These are phyloP conservation scores for Fukomys damarensis DNA, from an alignment of 2,113 vertebrate species.

Conservation along the genomic window DNA sequence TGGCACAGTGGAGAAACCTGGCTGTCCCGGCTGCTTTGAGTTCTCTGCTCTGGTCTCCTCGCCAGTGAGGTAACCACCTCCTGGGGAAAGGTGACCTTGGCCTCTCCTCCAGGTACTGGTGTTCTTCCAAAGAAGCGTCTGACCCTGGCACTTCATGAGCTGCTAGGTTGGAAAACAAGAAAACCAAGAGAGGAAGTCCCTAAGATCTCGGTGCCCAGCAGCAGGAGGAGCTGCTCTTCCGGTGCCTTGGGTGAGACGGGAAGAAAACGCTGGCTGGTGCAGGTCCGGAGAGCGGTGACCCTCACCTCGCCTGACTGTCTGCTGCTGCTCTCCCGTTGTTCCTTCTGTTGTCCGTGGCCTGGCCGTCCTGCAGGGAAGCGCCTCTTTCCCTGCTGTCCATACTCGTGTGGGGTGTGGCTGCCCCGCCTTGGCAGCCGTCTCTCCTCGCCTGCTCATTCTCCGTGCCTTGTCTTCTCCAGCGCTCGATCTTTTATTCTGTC, in stretches of 20 bases:
- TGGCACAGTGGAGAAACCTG: conserved; percentile 37
- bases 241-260: background rate
- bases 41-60: conserved; percentile 20
- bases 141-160: conserved; percentile 48
- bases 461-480: too few relatives aligned
- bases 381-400: background rate
- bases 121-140: conserved; percentile 60
- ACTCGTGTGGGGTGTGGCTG: too few relatives aligned
- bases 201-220: accelerated
- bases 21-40: too few relatives aligned
- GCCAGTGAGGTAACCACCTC: background rate
- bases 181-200: background rate
- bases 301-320: background rate
- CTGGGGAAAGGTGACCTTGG: conserved; percentile 51
- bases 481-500: too few relatives aligned
- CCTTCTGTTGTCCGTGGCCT: background rate
- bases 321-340: accelerated
- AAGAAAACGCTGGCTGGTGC: background rate
- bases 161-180: background rate
- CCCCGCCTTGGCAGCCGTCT: too few relatives aligned
- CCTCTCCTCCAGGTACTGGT: background rate
- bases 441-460: too few relatives aligned
- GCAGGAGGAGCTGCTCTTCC: background rate
- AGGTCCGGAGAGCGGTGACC: background rate
- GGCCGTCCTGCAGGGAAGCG: background rate